Evolutionary conservation across 1,140 invertebrate genomes (phyloP), one percentile per base, ranked within the genome.

Genomic region (Pseudomyrmex pallidus): DNA sequence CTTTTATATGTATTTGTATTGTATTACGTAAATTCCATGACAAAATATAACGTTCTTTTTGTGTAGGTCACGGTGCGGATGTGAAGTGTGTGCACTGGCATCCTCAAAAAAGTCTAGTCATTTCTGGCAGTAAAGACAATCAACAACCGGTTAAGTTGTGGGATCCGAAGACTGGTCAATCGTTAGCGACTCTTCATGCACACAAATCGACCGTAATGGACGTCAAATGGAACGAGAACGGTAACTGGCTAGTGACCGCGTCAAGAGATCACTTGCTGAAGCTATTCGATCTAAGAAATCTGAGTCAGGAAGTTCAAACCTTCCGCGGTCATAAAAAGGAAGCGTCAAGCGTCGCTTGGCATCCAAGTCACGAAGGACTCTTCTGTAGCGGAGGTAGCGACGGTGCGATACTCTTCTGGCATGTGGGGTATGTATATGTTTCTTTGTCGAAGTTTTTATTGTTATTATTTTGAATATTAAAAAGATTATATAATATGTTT

Each of bases 1-100:
- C 48, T 10, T 20, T 46, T 12, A 2, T 12, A 2, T 20, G 8
- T 48, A 4, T 72, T 56, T 35, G 10, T 10, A 76, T 35, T 63
- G 20, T n/a, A 12, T 17, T 50, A 1, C 54, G 35, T 3, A n/a
- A 1, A 48, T 50, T 70, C 48, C 7, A 10, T n/a, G 2, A 13
- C 25, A 61, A 52, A n/a, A 87, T 1, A 76, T 62, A 59, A 12
- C 54, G 68, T 63, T 86, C 54, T 52, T 4, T 88, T 85, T 87
- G 35, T 85, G 64, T 94, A 97, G 98, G 99, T 88, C 99, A 99
- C 94, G 99, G 99, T 88, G 98, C 99, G 20, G 99, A 99, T 96
- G 99, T 99, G 0, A 99, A 99, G 94, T 99, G 99, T 94, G 98
- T 99, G 5, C 98, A 99, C 93, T 99, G 99, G 99, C 99, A 99